Evolutionary conservation across 1,140 invertebrate genomes (phyloP), one percentile per base, ranked within the genome.

Genomic region (Drosophila tristis): DNA sequence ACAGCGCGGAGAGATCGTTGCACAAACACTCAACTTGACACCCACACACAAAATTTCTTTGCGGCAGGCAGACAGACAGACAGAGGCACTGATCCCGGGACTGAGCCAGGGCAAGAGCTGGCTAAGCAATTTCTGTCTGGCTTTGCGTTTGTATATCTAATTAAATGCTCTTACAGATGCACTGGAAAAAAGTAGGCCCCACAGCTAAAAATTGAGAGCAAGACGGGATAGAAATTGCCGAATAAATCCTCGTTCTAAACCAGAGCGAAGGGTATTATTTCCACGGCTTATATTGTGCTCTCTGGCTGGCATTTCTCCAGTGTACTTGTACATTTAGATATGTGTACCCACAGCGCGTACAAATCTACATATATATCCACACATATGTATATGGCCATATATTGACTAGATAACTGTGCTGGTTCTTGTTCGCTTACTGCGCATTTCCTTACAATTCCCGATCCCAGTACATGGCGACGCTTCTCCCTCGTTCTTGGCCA

Each of bases 31-130:
- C 61, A 53, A 72, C 73, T 70, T 74, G 82, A 81, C 82, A 76
- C 82, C 82, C 82, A 86, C 82, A 82, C 82, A 65, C 62, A 64
- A 68, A 64, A 54, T 49, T 51, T 23, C 50, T 51, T 56, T 51
- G 59, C 26, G 59, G 58, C 71, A 71, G 56, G 50, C 59, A 67
- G 49, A 29, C 7, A 31, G 7, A 31, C 31, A 3, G 35, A 39
- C 35, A 13, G 35, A 13, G 11, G 1, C 35, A 20, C 47, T 11
- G 47, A 23, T 23, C 47, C 23, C 47, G 20, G 23, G 35, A 35
- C 45, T 29, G 51, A 44, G 54, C 43, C 71, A 49, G 42, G 59
- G 26, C 31, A 48, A 35, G 23, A 60, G 43, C 51, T 53, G 53
- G 48, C 74, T 77, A 71, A 81, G 62, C 82, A 60, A 77, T 86